Evolutionary conservation across 2,113 vertebrate species (phyloP), one percentile per base, ranked within the genome.

Genomic region (Symphodus melops): DNA sequence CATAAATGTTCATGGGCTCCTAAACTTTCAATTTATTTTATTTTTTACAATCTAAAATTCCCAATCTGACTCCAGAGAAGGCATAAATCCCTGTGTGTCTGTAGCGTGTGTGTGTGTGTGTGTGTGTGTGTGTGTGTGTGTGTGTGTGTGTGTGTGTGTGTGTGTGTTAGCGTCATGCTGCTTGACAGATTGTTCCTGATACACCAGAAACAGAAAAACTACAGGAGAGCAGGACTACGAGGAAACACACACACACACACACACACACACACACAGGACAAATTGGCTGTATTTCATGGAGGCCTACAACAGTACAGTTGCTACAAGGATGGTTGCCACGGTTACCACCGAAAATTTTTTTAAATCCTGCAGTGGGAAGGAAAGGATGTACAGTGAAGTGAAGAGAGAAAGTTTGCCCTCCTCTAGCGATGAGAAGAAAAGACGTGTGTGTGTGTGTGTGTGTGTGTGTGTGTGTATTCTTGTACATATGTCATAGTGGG

Each of bases 261-360:
- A n/a, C 53, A 46, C 48, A 78, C 37, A 63, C 55, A 44, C 63
- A 68, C 44, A 21, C 36, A 49, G 13, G 5, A 59, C 14, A 33
- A 9, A 10, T 4, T 33, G 57, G 54, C 62, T 36, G 17, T 36
- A 49, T 21, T 64, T 79, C 46, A 46, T 1, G 3, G 9, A 75
- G 33, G 23, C 44, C 42, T 6, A 60, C 68, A 54, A 57, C 33
- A 16, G n/a, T 7, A n/a, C 65, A 14, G 8, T 25, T 0, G 17
- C 39, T 13, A 46, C 69, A 49, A 52, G 46, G 46, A 17, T 48
- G 16, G 46, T 48, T 48, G 14, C 46, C 16, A 48, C 56, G 55
- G 69, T 72, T 81, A 89, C 76, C 39, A 39, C 56, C 68, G 65
- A 69, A 28, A 64, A n/a, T n/a, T n/a, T n/a, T n/a, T n/a, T n/a